A percentile compares a stretch with the other conserved stretches of the same genome.
Conservation (phyloP, 2,113 vertebrate species). For the Hemichromis elongatus region DNA sequence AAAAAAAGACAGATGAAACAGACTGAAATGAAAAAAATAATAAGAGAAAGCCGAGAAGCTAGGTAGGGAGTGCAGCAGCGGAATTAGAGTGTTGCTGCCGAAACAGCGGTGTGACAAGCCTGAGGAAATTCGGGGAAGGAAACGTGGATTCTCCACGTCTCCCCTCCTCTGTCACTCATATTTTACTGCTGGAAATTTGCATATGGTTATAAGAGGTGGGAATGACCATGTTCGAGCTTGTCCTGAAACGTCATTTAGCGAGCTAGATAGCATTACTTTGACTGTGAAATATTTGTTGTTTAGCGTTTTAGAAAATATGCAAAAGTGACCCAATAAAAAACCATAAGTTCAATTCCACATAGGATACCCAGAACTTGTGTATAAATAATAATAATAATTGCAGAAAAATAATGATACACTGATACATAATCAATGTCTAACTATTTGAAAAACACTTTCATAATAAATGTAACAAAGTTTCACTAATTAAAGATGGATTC, state of each 20-base stretch:
- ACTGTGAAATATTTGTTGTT: neutral
- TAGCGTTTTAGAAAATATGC: neutral
- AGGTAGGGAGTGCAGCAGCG: constrained; percentile 43
- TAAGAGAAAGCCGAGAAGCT: constrained; percentile 51
- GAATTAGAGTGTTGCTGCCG: constrained; percentile 45
- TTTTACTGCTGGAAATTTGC: constrained; percentile 17
- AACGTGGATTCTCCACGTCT: constrained; percentile 25
- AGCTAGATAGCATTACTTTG: neutral
- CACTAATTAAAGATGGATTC: neutral
- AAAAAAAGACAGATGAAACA: constrained; percentile 59
- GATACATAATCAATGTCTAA: neutral
- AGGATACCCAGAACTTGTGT: neutral
- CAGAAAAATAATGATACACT: neutral
- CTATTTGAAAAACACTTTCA: neutral
- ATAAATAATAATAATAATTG: neutral
- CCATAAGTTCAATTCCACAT: neutral
- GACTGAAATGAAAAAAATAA: constrained; percentile 43
- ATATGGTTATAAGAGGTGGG: neutral
- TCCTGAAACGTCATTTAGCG: neutral
- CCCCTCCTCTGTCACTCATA: constrained; percentile 33
- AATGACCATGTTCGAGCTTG: neutral
- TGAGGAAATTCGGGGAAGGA: constrained; percentile 19
- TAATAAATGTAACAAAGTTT: neutral
- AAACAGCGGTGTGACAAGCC: constrained; percentile 47
- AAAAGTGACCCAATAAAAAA: neutral